These are phyloP conservation scores for Xiphydria camelus DNA, from an alignment of 2,888 invertebrate genomes.

Conservation along the genomic window DNA sequence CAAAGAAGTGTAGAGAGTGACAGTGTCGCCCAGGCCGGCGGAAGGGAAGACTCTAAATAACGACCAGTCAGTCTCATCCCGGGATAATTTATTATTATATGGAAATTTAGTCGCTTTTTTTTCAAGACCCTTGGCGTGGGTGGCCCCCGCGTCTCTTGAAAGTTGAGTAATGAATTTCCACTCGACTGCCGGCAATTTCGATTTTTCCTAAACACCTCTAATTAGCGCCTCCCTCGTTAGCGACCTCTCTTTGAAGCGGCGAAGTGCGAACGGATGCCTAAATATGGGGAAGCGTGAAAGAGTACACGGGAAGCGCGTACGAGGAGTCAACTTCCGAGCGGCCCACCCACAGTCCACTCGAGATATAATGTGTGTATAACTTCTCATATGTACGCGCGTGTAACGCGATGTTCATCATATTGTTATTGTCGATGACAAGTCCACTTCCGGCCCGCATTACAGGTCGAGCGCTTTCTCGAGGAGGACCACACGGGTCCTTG, in stretches of 20 bases:
- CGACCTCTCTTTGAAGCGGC: too few relatives aligned
- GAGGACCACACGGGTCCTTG: too few relatives aligned
- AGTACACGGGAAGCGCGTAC: too few relatives aligned
- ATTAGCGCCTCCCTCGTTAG: too few relatives aligned
- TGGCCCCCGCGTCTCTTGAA: constrained; percentile 35
- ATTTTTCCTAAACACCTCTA: neutral
- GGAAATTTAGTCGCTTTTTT: neutral
- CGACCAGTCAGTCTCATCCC: constrained; percentile 44
- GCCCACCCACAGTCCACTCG: constrained; percentile 2
- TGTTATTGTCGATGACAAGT: constrained; percentile 42
- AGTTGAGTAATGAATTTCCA: constrained; percentile 40
- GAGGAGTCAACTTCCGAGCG: too few relatives aligned
- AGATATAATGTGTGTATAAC: too few relatives aligned
- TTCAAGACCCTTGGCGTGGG: constrained; percentile 31
- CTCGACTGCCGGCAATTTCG: constrained; percentile 40
- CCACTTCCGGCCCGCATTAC: constrained; percentile 39
- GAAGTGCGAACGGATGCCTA: too few relatives aligned
- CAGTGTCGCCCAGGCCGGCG: neutral
- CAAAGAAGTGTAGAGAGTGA: neutral
- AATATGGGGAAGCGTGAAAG: too few relatives aligned
- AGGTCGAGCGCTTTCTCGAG: too few relatives aligned
- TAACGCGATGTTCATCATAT: constrained; percentile 39
- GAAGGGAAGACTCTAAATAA: constrained; percentile 25
- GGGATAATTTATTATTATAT: constrained; percentile 39
- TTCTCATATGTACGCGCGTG: constrained; percentile 1